These are phyloP conservation scores for Aleiodes sp. DNA, from an alignment of 1,140 invertebrate species.

Conservation along the genomic window DNA sequence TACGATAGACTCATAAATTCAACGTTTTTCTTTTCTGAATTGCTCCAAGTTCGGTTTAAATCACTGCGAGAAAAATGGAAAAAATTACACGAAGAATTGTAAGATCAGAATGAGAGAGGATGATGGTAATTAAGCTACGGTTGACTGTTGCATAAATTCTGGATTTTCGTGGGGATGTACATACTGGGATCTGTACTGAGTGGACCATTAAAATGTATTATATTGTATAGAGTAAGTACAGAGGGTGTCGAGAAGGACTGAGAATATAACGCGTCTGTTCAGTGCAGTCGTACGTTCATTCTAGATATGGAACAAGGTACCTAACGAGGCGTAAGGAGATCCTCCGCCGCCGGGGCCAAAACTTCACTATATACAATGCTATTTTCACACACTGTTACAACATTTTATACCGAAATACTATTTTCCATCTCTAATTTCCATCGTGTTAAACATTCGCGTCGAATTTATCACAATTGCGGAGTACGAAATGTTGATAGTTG, in stretches of 20 bases:
- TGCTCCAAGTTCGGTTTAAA: no score
- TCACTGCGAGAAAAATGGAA: no score
- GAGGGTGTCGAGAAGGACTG: constrained; percentile 39
- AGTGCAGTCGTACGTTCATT: constrained; percentile 37
- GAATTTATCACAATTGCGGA: no score
- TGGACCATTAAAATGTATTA: background rate
- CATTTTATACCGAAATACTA: background rate
- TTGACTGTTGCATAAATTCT: no score
- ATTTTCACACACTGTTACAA: constrained; percentile 36
- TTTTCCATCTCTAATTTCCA: background rate
- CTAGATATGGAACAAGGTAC: constrained; percentile 49
- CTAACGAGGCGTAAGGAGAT: constrained; percentile 53
- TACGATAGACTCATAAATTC: no score
- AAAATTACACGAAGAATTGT: no score
- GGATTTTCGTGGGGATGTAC: background rate
- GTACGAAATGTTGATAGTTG: no score
- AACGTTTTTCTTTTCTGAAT: no score
- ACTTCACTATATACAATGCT: constrained; percentile 40
- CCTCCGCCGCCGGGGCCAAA: constrained; percentile 41
- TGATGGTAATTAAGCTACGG: no score
- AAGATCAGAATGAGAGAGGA: no score
- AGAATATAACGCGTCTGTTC: constrained; percentile 34
- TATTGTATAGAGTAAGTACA: background rate
- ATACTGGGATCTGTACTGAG: background rate
- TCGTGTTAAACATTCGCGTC: background rate